Evolutionary conservation across 1,140 invertebrate genomes (phyloP), one percentile per base, ranked within the genome.

Genomic region (Cyclina sinensis): DNA sequence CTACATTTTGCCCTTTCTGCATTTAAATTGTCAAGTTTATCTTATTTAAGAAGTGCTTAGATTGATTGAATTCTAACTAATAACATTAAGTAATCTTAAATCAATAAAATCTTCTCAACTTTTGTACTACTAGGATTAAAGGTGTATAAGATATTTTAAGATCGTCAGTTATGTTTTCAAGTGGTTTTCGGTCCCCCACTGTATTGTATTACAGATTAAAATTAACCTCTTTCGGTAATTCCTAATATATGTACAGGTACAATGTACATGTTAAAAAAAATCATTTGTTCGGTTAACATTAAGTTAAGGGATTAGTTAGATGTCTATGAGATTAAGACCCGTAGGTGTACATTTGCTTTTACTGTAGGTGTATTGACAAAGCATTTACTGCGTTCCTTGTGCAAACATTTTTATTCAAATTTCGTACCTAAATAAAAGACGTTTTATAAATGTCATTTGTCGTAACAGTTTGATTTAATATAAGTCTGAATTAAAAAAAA

Each of bases 161-260:
- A 62, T 62, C n/a, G 9, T 27, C 14, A 62, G 1, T 27, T 7
- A 62, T 18, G 46, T 11, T 27, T 62, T 62, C 7, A 4, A 62
- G 7, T 9, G 18, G 4, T 62, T 1, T n/a, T 27, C n/a, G n/a
- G 7, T 11, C 1, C 9, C 57, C 24, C n/a, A 9, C 27, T 27
- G 18, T 27, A 62, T 62, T 62, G 57, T 27, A 62, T 62, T 62
- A 62, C n/a, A n/a, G n/a, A 62, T 62, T 62, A 62, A 62, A 62
- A 62, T 27, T 62, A 62, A 27, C 7, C n/a, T 62, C 24, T 27
- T 62, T 5, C 57, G 27, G 27, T 54, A 62, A 62, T n/a, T 7
- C 27, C 14, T 62, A 27, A 7, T 57, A 57, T 11, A 21, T 21
- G 7, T 18, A 21, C 4, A 18, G 3, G 51, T 27, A 62, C 5